These are phyloP conservation scores for Sebastes minor DNA, from an alignment of 2,797 vertebrate species.

Conservation along the genomic window DNA sequence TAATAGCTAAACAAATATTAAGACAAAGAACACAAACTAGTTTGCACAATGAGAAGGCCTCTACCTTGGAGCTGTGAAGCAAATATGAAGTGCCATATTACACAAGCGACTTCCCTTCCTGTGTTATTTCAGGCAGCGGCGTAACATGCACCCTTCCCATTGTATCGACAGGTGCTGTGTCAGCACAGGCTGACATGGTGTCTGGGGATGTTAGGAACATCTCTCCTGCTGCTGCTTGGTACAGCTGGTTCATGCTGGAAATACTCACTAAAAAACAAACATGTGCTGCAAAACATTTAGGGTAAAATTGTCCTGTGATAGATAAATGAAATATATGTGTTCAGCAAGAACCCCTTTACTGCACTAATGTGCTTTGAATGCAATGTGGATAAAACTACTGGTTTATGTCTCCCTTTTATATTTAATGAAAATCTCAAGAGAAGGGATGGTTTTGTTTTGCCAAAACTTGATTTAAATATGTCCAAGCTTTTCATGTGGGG, in stretches of 20 bases:
- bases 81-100: constrained; percentile 1
- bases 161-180: constrained; percentile 4
- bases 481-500: not conserved
- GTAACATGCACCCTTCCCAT: not conserved
- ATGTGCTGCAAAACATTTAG: not conserved
- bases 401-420: not conserved
- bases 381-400: not conserved
- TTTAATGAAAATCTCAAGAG: not conserved
- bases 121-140: not conserved
- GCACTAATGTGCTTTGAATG: not conserved
- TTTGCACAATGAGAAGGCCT: not conserved
- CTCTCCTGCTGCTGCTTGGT: not conserved
- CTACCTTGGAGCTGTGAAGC: not conserved
- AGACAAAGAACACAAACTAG: not conserved
- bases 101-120: constrained; percentile 1
- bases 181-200: constrained; percentile 20
- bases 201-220: not conserved
- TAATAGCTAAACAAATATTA: not conserved
- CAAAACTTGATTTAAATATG: not conserved
- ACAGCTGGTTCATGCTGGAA: not conserved
- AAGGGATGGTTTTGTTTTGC: too few species aligned
- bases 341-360: not conserved
- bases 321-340: not conserved
- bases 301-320: not conserved
- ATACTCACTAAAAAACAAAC: not conserved